Evolutionary conservation across 2,888 invertebrate species (phyloP), one percentile per base, ranked within the genome.

Genomic region (Stictocephala bisonia): DNA sequence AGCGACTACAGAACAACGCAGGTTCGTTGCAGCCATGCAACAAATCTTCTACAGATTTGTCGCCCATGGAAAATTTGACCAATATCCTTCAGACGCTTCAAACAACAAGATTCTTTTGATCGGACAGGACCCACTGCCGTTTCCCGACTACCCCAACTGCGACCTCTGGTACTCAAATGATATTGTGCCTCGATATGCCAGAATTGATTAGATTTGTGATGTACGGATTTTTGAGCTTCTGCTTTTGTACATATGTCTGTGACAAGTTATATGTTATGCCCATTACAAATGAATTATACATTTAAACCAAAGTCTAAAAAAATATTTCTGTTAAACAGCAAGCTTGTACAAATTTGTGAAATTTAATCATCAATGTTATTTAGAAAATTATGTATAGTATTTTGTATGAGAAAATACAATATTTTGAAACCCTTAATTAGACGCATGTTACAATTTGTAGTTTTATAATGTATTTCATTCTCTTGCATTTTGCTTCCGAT

Each of bases 31-130:
- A 0, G 91, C 93, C 11, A 92, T 95, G 87, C 93, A 94, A 81
- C 90, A 91, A 77, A 84, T 94, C 29, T 95, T 95, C 84, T 94
- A 93, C 83, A 89, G 92, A 80, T 95, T 89, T 80, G 93, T 94
- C 1, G 89, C 91, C 87, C 89, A 91, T 78, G 94, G 93, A n/a
- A 88, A 87, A 77, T 85, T 93, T 71, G 85, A 88, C 11, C 88
- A 88, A 6, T 88, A 88, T 71, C 84, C 86, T 31, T 85, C 87
- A 9, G 80, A 78, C 11, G 67, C 77, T 7, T 81, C 83, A 18
- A 83, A 83, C 2, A 83, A 85, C 51, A 85, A 86, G 75, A 86
- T 93, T 15, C 84, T 93, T 41, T 86, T 90, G 24, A 88, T 94
- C 0, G 92, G 87, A 0, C 93, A 93, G 82, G 93, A 93, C 82